Percentiles rank a stretch among this genome's conserved stretches.
These are phyloP conservation scores for Cettia cetti DNA, from an alignment of 2,113 vertebrate genomes.

Conservation along the genomic window DNA sequence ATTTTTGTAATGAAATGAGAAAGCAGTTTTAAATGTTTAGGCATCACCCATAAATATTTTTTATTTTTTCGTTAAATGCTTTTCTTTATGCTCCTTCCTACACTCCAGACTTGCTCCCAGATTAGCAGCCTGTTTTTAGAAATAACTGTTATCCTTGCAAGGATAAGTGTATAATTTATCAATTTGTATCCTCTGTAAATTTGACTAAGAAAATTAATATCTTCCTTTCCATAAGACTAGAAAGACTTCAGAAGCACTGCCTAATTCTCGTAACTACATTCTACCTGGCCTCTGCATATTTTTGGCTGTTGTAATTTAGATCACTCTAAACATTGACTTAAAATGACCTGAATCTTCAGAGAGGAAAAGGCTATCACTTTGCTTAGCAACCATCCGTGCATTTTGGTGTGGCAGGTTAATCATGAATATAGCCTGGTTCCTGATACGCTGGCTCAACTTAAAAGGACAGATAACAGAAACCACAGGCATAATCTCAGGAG, in stretches of 20 bases:
- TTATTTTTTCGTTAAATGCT: neutral
- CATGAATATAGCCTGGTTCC: neutral
- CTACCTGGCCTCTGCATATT: neutral
- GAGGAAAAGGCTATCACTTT: neutral
- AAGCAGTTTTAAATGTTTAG: neutral
- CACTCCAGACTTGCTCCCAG: neutral
- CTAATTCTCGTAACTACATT: neutral
- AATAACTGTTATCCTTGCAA: neutral
- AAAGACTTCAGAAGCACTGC: neutral
- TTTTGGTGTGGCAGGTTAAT: neutral
- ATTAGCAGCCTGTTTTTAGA: neutral
- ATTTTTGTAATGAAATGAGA: neutral
- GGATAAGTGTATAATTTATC: neutral
- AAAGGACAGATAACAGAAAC: slow-evolving; percentile 3
- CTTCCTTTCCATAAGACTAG: neutral
- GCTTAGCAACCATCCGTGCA: neutral
- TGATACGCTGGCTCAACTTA: neutral
- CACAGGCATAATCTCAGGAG: neutral
- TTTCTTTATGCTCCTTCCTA: neutral
- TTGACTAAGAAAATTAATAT: neutral
- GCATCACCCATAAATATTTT: neutral
- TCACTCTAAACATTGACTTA: neutral
- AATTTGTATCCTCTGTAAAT: neutral
- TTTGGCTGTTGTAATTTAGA: neutral
- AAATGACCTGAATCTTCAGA: neutral